Evolutionary conservation across 2,797 vertebrate genomes (phyloP).

Genomic region (Myotis findleyi): DNA sequence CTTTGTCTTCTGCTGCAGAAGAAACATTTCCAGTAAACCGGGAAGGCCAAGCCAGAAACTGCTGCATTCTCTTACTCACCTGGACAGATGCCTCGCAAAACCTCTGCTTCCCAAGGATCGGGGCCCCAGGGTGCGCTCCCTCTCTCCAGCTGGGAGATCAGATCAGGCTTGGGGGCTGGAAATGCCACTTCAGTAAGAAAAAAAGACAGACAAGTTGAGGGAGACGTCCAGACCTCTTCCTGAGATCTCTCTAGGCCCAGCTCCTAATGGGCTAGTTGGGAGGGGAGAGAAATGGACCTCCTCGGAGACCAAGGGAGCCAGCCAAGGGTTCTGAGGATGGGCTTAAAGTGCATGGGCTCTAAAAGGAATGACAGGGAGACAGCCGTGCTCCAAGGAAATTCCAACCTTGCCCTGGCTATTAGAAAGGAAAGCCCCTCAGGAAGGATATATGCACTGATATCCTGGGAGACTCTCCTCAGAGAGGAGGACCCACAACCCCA

Average conservation of each 20-base stretch:
- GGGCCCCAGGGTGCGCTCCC: not conserved
- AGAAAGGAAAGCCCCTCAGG: not conserved
- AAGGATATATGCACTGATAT: not conserved
- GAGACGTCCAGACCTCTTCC: not conserved
- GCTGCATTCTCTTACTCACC: conserved; percentile 14
- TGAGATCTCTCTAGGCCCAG: not conserved
- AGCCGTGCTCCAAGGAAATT: not conserved
- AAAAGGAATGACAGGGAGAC: not conserved
- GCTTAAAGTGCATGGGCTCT: not conserved
- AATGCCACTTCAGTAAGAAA: not conserved
- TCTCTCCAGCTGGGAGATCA: conserved; percentile 64
- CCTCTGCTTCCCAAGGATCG: conserved; percentile 36
- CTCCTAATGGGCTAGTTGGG: fast-evolving
- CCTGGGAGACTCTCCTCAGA: not conserved
- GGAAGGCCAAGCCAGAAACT: not conserved
- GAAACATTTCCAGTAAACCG: not conserved
- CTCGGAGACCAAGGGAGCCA: not conserved
- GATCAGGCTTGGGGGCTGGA: conserved; percentile 38
- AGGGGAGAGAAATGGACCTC: not conserved
- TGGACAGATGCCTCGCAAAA: not conserved
- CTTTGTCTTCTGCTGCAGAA: not conserved
- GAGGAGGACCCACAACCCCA: not conserved
- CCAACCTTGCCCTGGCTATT: not conserved
- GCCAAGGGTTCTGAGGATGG: not conserved
- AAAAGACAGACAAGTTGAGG: not conserved